Evolutionary conservation across 2,888 invertebrate species (phyloP).

Genomic region (Odontocolon sp.): DNA sequence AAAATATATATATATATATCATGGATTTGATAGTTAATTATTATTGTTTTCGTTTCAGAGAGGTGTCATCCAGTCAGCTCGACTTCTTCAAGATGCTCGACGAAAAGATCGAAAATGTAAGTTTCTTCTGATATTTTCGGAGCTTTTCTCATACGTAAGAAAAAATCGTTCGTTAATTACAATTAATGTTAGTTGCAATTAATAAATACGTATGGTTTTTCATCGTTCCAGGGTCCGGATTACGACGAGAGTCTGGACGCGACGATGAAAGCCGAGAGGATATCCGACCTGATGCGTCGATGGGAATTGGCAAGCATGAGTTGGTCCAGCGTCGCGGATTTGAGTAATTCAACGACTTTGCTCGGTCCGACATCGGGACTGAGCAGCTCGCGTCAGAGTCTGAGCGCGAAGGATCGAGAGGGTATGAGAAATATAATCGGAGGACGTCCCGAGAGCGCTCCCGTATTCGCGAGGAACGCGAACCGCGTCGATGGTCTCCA

Average conservation of each 20-base stretch:
- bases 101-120: constrained; percentile 94
- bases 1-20: no score
- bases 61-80: constrained; percentile 93
- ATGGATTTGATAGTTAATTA: background rate
- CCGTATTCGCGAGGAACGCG: constrained; percentile 73
- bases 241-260: constrained; percentile 90
- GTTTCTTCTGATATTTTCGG: constrained; percentile 67
- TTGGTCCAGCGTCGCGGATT: constrained; percentile 72
- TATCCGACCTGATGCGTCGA: constrained; percentile 86
- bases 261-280: constrained; percentile 86
- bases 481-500: constrained; percentile 77
- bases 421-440: constrained; percentile 78
- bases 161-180: background rate
- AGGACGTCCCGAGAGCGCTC: constrained; percentile 77
- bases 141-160: background rate
- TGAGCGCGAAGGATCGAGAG: constrained; percentile 75
- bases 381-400: constrained; percentile 65
- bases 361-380: constrained; percentile 57
- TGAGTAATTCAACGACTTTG: constrained; percentile 60
- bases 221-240: constrained; percentile 86
- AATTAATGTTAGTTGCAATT: background rate
- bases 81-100: constrained; percentile 97
- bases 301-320: constrained; percentile 89
- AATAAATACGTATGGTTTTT: background rate
- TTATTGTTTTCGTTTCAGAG: constrained; percentile 83